Conservation (phyloP, 2,888 invertebrate genomes). For the Chouioia cunea region DNA sequence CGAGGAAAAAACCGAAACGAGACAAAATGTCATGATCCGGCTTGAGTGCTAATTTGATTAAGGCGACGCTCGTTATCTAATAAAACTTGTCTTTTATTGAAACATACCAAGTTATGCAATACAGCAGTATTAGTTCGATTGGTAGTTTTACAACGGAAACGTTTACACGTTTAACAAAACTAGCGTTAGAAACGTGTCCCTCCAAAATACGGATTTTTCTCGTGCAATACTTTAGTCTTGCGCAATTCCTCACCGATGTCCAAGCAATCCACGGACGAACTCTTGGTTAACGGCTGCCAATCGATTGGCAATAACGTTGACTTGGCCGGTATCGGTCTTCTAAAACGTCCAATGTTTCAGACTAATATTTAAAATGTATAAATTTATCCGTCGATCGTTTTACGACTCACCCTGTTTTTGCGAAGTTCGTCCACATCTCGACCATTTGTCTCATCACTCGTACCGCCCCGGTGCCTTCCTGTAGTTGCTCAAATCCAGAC, state of each 20-base stretch:
- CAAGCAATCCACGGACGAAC: constrained; percentile 51
- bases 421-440: constrained; percentile 63
- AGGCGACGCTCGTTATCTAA: too few species aligned
- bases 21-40: too few species aligned
- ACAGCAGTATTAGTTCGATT: too few species aligned
- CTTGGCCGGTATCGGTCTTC: constrained; percentile 58
- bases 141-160: too few species aligned
- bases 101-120: too few species aligned
- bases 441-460: constrained; percentile 55
- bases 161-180: too few species aligned
- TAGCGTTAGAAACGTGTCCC: too few species aligned
- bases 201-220: neutral
- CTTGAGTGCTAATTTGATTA: too few species aligned
- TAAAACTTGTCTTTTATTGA: too few species aligned
- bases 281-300: constrained; percentile 56
- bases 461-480: constrained; percentile 20
- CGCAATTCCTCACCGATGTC: constrained; percentile 54
- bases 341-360: constrained; percentile 30
- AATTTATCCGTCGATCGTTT: constrained; percentile 8
- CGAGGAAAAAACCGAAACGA: too few species aligned
- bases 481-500: neutral
- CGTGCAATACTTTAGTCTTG: constrained; percentile 48
- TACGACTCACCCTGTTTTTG: constrained; percentile 62
- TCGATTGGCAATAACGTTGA: constrained; percentile 52
- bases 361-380: neutral